Percentiles rank a stretch among this genome's conserved stretches.
These are phyloP conservation scores for Tragelaphus buxtoni DNA, from an alignment of 2,113 vertebrate species.

Conservation along the genomic window DNA sequence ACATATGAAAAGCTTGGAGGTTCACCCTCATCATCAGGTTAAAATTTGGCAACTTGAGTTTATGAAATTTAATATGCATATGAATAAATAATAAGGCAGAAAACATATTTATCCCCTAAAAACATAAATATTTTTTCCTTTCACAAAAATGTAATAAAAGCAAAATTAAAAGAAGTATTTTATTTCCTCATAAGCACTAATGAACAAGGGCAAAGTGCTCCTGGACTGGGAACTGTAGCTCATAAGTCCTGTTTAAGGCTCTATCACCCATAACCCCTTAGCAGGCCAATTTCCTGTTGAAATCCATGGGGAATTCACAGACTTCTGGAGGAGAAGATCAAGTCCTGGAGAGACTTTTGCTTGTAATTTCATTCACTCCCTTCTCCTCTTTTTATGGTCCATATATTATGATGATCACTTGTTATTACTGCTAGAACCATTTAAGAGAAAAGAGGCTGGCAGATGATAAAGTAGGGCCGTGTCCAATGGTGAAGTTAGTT, in stretches of 20 bases:
- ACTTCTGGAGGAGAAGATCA: not conserved
- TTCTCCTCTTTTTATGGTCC: not conserved
- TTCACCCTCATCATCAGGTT: conserved; percentile 69
- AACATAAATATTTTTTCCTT: conserved; percentile 56
- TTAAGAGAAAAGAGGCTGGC: conserved; percentile 47
- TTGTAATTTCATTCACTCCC: conserved; percentile 36
- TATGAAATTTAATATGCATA: conserved; percentile 64
- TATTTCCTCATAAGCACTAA: conserved; percentile 45
- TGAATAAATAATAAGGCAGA: conserved; percentile 76
- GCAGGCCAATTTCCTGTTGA: not conserved
- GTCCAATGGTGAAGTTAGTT: conserved; percentile 17
- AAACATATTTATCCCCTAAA: conserved; percentile 62
- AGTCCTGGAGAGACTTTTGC: not conserved
- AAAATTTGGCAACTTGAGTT: conserved; percentile 56
- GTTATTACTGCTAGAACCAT: not conserved
- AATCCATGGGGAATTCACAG: not conserved
- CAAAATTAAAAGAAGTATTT: conserved; percentile 70
- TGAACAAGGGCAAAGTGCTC: not conserved
- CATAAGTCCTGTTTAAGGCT: not conserved
- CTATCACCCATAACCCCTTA: not conserved
- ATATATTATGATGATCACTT: not conserved
- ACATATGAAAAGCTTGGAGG: conserved; percentile 65
- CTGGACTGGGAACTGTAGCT: not conserved
- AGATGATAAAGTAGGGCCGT: conserved; percentile 49
- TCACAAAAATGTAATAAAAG: conserved; percentile 57